These are phyloP conservation scores for Catagonus wagneri DNA, from an alignment of 2,113 vertebrate species.

Conservation along the genomic window DNA sequence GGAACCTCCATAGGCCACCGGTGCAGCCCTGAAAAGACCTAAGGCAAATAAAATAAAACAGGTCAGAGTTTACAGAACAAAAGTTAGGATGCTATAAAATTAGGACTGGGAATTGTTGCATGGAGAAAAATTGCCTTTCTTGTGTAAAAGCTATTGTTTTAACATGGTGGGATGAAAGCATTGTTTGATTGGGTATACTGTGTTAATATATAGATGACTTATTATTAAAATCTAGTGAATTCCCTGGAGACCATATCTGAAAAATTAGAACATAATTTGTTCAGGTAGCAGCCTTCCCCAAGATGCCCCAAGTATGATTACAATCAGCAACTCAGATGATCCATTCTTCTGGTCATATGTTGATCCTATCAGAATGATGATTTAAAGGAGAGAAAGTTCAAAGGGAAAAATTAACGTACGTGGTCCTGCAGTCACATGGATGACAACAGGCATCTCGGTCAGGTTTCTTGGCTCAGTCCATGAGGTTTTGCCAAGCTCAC, in stretches of 20 bases:
- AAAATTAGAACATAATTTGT: constrained; percentile 40
- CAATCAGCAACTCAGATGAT: constrained; percentile 21
- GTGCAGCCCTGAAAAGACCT: no score
- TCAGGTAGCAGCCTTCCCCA: not conserved
- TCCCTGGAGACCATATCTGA: constrained; percentile 22
- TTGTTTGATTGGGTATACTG: not conserved
- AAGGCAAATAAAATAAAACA: not conserved
- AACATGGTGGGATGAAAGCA: not conserved
- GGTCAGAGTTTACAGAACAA: not conserved
- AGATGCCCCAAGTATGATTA: not conserved
- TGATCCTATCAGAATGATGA: constrained; percentile 28
- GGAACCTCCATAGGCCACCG: no score
- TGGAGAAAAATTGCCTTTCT: not conserved
- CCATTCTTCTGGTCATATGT: constrained; percentile 26
- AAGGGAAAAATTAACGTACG: not conserved
- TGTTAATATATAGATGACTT: constrained; percentile 8
- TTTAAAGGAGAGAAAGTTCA: constrained; percentile 42
- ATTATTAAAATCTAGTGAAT: not conserved
- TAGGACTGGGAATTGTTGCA: not conserved
- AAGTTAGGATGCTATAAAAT: not conserved
- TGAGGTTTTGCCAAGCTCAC: not conserved
- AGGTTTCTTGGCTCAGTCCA: not conserved
- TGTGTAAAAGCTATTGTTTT: constrained; percentile 56
- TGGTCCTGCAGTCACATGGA: not conserved
- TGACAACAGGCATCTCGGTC: not conserved